A percentile compares a stretch with the other conserved stretches of the same genome.
Conservation (phyloP, 1,140 invertebrate genomes). For the Antheraea mylitta region DNA sequence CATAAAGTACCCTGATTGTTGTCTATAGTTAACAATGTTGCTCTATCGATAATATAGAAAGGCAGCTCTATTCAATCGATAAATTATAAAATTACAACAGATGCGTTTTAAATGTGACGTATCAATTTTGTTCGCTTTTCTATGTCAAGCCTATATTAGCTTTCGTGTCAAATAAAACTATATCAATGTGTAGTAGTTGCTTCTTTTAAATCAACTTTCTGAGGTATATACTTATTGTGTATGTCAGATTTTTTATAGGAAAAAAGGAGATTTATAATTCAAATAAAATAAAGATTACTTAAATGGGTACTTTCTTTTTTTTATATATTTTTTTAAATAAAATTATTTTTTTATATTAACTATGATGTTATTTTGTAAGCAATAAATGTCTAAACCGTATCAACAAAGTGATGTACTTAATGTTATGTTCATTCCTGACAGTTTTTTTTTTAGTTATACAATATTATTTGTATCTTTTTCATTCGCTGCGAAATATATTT, state of each 20-base stretch:
- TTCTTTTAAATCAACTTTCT: background rate
- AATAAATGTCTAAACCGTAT: background rate
- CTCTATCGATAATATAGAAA: background rate
- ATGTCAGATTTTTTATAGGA: no score
- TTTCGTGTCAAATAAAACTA: background rate
- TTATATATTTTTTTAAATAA: constrained; percentile 32
- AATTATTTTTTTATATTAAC: constrained; percentile 17
- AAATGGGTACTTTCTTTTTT: constrained; percentile 2
- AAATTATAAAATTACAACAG: background rate
- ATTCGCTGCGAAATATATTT: background rate
- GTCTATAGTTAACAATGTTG: background rate
- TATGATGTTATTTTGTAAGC: background rate
- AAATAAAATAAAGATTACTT: background rate
- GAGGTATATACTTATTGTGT: background rate
- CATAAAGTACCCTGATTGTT: background rate
- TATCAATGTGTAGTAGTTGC: background rate
- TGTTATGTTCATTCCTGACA: background rate
- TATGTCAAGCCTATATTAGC: background rate
- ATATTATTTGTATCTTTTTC: background rate
- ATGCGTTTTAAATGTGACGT: background rate
- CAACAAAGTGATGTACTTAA: background rate
- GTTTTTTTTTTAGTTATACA: background rate
- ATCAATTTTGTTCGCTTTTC: background rate
- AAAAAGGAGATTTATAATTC: no score
- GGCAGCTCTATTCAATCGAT: background rate